Base-by-base conservation (phyloP, 1,140 invertebrate genomes). In the Samia ricini region DNA sequence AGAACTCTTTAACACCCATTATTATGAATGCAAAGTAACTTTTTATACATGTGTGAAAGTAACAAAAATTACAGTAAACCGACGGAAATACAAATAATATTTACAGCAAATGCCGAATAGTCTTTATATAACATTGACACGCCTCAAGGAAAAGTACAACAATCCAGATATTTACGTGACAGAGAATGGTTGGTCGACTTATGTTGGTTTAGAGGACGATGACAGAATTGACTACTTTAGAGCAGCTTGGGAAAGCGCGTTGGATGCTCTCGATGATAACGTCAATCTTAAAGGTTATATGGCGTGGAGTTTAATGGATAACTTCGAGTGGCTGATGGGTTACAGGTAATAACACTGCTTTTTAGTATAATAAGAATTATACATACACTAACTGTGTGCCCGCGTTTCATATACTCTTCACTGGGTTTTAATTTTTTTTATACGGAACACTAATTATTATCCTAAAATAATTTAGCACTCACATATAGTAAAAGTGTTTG, bases 201-300 rank as follows among this genome's bases (percentile, higher is more conserved):
- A 26, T 10, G 54, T 36, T n/a, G 64, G 64, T 12, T 36, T 66
- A 0, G 49, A 52, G 4, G 64, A 66, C 22, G 64, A 66, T 2
- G 29, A 29, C 7, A 49, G 64, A 19, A 55, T 66, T 12, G 10
- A 29, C 1, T 69, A 73, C 61, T 69, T 63, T 20, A 57, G 68
- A 10, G 62, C 64, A 3, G 60, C 64, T 74, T 86, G 89, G 66
- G 79, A 92, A 91, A 8, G 90, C 92, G 76, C 92, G 86, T 63
- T 96, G 94, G 83, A 95, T 94, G 8, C 69, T 95, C 0, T 93
- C 93, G 71, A 90, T 91, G 29, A 94, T 95, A 3, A 92, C 95
- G 76, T 96, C 95, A 79, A n/a, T 88, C 93, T 72, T 88, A 93
- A 0, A 75, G 92, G 7, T 0, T 72, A 66, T 51, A 64, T 64